Percentiles rank a stretch among this genome's conserved stretches.
These are phyloP conservation scores for Agriotes lineatus DNA, from an alignment of 2,888 invertebrate genomes.

Conservation along the genomic window DNA sequence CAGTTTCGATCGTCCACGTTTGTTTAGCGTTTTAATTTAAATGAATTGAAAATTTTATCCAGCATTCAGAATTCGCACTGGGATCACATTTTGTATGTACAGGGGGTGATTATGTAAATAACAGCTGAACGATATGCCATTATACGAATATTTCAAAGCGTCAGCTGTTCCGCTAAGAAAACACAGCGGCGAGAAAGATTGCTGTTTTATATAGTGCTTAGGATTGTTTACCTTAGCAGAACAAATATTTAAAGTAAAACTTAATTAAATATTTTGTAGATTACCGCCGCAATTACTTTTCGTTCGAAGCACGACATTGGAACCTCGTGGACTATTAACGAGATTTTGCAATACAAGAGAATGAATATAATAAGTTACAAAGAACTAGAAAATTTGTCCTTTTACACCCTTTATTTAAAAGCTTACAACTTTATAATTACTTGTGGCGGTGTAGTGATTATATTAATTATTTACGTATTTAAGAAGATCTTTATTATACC, in stretches of 20 bases:
- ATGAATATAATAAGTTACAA: too few species aligned
- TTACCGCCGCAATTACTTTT: constrained; percentile 8
- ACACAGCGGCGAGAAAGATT: constrained; percentile 21
- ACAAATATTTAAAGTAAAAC: constrained; percentile 22
- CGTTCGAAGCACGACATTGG: background rate
- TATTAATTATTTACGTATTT: constrained; percentile 12
- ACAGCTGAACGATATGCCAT: constrained; percentile 38
- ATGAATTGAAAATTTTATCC: background rate
- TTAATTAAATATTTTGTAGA: constrained; percentile 20
- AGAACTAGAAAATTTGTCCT: too few species aligned
- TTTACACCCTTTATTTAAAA: too few species aligned
- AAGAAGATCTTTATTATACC: background rate
- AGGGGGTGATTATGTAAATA: constrained; percentile 46
- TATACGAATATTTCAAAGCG: constrained; percentile 39
- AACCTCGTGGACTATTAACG: background rate
- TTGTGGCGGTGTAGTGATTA: background rate
- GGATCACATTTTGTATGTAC: constrained; percentile 5
- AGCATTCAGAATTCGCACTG: background rate
- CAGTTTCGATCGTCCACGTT: background rate
- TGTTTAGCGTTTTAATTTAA: background rate
- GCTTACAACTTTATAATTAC: too few species aligned
- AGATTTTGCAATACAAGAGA: background rate
- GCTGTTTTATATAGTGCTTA: constrained; percentile 25
- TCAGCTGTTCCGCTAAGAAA: constrained; percentile 29
- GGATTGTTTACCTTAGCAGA: constrained; percentile 21